Conservation (phyloP, 2,113 vertebrate species). For the Campylomormyrus numenius region DNA sequence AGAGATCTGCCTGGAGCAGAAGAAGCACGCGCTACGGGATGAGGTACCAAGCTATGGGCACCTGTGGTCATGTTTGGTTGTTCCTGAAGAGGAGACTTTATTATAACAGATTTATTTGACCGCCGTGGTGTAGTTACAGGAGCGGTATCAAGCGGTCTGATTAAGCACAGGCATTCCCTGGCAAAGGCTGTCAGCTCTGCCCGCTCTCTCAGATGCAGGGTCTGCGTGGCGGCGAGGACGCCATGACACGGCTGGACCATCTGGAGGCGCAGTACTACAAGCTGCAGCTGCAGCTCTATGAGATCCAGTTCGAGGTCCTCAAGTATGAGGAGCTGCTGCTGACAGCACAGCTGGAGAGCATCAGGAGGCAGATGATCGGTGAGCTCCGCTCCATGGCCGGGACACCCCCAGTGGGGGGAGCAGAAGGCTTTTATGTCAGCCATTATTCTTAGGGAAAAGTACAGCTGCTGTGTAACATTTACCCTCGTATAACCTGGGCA, state of each 20-base stretch:
- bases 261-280: conserved; percentile 95
- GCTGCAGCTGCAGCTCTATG: conserved; percentile 90
- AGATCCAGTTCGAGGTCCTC: conserved; percentile 91
- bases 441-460: neutral
- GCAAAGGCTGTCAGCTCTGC: neutral
- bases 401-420: neutral
- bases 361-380: conserved; percentile 89
- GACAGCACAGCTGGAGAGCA: conserved; percentile 87
- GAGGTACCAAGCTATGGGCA: conserved; percentile 63
- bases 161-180: neutral
- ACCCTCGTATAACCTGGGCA: neutral
- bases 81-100: neutral
- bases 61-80: neutral
- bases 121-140: neutral
- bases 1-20: conserved; percentile 95
- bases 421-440: neutral
- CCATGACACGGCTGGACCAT: conserved; percentile 80
- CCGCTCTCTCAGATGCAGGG: conserved; percentile 76
- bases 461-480: neutral
- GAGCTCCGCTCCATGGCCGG: conserved; percentile 10
- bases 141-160: neutral
- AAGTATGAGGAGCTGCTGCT: conserved; percentile 90
- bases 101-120: neutral
- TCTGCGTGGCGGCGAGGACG: conserved; percentile 82
- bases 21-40: conserved; percentile 81